phyloP scores from a whole-genome alignment of 1,140 invertebrate species.

The Papilio glaucus region DNA sequence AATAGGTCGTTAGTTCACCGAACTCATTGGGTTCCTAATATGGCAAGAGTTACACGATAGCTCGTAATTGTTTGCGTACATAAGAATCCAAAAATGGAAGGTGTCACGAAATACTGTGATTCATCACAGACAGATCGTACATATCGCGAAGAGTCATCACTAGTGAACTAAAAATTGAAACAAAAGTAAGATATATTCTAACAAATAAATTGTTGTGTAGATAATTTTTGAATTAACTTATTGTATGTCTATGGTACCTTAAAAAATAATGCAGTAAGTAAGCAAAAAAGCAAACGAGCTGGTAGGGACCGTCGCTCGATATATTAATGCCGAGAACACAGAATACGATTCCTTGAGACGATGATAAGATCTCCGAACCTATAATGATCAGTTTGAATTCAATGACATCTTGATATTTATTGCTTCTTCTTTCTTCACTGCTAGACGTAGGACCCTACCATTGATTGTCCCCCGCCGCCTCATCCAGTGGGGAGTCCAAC shows the following conservation, averaged over 20 bases:
- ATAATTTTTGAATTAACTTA: no score
- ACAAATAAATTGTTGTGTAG: no score
- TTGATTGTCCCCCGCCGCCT: no score
- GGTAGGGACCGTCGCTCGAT: not conserved
- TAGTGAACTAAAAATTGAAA: not conserved
- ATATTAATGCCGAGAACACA: not conserved
- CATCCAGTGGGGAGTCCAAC: no score
- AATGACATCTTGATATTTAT: not conserved
- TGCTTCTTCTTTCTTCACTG: no score
- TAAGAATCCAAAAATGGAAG: not conserved
- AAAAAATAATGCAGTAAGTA: not conserved
- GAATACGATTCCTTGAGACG: not conserved
- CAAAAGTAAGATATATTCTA: no score
- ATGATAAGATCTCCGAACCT: not conserved
- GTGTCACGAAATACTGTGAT: not conserved
- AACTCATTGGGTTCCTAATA: not conserved
- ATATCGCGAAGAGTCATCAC: no score
- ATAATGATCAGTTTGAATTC: not conserved
- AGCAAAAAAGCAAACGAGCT: not conserved
- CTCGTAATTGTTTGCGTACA: not conserved
- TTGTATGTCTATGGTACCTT: no score
- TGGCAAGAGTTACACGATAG: not conserved
- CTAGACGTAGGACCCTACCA: no score
- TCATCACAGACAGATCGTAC: not conserved
- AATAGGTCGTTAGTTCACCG: constrained; percentile 6